Percentiles rank a stretch among this genome's conserved stretches.
Evolutionary conservation across 92 coral and sea anemone genomes (phyloP).

Genomic region (Umimayanthus chanpuru): DNA sequence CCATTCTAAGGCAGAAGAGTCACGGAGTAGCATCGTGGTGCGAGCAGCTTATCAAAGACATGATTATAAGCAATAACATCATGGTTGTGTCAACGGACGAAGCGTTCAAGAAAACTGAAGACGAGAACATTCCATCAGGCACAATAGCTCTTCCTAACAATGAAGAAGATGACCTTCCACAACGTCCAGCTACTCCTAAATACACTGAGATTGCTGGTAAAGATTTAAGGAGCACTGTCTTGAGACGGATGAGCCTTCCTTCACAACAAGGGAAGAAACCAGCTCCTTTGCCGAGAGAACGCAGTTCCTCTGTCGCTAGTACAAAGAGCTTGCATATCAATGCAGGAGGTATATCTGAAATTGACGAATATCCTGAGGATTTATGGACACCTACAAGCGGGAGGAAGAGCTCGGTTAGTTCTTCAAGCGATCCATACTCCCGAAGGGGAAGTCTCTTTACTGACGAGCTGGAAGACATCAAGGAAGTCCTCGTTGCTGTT

Average conservation of each 20-base stretch:
- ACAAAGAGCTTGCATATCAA: neutral
- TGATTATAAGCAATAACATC: constrained; percentile 75
- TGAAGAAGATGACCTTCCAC: constrained; percentile 10
- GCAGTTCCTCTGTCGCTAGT: neutral
- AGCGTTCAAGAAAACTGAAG: constrained; percentile 58
- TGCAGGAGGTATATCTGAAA: constrained; percentile 6
- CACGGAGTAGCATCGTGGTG: constrained; percentile 99
- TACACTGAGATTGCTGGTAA: constrained; percentile 30
- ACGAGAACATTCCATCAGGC: neutral
- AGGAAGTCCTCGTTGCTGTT: neutral
- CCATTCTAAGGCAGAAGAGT: constrained; percentile 84
- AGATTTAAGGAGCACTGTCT: constrained; percentile 6
- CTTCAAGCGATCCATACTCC: constrained; percentile 10
- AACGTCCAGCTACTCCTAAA: neutral
- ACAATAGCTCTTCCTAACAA: neutral
- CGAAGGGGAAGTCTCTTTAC: constrained; percentile 39
- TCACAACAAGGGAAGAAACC: neutral
- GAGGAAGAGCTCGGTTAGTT: constrained; percentile 15
- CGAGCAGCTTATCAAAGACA: constrained; percentile 94
- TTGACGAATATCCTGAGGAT: constrained; percentile 17
- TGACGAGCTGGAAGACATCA: constrained; percentile 40
- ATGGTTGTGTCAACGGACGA: constrained; percentile 71
- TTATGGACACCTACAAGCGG: neutral
- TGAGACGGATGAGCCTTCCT: constrained; percentile 35
- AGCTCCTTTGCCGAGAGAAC: neutral